Evolutionary conservation across 2,888 invertebrate genomes (phyloP).

Genomic region (Falcaria lacertinaria): DNA sequence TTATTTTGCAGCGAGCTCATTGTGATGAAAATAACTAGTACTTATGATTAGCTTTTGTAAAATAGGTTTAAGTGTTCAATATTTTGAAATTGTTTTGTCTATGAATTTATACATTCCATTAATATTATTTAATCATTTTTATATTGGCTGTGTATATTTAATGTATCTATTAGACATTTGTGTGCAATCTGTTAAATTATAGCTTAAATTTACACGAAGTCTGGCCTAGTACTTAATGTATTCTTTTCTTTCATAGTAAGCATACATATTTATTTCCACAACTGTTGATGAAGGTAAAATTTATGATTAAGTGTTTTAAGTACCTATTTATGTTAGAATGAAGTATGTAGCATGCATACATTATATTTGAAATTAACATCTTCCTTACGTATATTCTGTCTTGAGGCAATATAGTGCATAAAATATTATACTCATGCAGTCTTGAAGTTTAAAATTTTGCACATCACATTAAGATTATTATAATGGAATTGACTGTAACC

Average conservation of each 20-base stretch:
- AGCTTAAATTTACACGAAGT: conserved; percentile 20
- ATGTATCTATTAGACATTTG: conserved; percentile 18
- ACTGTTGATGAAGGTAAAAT: conserved; percentile 14
- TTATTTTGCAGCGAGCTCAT: conserved; percentile 62
- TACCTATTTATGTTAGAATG: no score
- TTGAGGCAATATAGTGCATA: not conserved
- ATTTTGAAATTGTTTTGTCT: conserved; percentile 35
- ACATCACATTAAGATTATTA: conserved; percentile 13
- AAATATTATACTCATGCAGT: not conserved
- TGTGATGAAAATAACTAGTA: conserved; percentile 69
- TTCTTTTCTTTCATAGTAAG: not conserved
- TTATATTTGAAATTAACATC: not conserved
- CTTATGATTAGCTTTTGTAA: conserved; percentile 74
- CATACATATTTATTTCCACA: conserved; percentile 10
- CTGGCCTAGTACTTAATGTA: conserved; percentile 24
- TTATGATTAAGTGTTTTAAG: no score
- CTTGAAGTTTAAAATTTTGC: not conserved
- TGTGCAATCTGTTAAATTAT: conserved; percentile 22
- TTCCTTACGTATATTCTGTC: no score
- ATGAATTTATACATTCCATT: conserved; percentile 69
- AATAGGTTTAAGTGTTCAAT: conserved; percentile 51
- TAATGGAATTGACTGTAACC: conserved; percentile 22
- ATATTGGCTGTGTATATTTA: conserved; percentile 60
- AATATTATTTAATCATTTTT: conserved; percentile 51
- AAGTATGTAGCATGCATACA: no score